Conservation (phyloP, 2,113 vertebrate genomes). For the Peromyscus polionotus region DNA sequence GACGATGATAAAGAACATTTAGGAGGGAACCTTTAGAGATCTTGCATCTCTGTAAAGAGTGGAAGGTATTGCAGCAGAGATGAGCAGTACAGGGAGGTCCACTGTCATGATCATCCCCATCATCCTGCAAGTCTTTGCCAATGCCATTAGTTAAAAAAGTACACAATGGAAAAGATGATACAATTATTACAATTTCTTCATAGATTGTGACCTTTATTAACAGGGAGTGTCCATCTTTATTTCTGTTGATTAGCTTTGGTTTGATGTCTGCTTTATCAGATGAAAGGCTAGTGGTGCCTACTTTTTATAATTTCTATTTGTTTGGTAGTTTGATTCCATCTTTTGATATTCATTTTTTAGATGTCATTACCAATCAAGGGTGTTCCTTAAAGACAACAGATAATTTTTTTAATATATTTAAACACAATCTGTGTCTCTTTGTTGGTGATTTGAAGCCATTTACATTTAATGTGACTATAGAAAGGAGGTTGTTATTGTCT, state of each 20-base stretch:
- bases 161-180: neutral
- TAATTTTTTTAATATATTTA: neutral
- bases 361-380: neutral
- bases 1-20: neutral
- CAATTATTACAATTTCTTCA: neutral
- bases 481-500: neutral
- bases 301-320: neutral
- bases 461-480: neutral
- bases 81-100: neutral
- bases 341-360: neutral
- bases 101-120: neutral
- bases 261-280: neutral
- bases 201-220: neutral
- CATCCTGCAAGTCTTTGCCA: neutral
- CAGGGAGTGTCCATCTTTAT: neutral
- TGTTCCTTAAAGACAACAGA: neutral
- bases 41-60: neutral
- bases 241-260: neutral
- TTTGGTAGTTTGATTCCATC: neutral
- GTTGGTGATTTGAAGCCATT: neutral
- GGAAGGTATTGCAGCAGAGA: neutral
- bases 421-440: neutral
- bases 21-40: neutral
- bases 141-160: neutral
- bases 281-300: neutral